Conservation (phyloP, 1,140 invertebrate genomes). For the Stegodyphus mimosarum region DNA sequence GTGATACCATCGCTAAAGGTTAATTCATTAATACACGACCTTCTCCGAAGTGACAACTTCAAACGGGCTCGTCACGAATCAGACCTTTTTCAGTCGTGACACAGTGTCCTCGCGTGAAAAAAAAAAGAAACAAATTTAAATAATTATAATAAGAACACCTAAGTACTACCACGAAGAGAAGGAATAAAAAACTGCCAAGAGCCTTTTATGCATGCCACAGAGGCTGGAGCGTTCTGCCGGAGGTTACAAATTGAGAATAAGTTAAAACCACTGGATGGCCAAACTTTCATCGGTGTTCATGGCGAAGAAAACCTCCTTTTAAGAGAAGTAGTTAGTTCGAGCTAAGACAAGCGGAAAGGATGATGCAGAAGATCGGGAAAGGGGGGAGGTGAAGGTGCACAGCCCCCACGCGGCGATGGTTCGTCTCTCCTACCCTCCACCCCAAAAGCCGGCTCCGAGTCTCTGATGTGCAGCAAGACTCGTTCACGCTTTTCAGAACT, state of each 20-base stretch:
- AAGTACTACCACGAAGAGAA: neutral
- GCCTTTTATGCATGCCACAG: neutral
- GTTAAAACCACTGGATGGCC: neutral
- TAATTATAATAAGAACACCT: neutral
- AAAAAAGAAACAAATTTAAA: neutral
- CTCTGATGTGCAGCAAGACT: slow-evolving; percentile 55
- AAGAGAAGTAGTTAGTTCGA: slow-evolving; percentile 57
- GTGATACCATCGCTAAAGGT: neutral
- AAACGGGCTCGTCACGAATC: neutral
- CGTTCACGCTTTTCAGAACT: slow-evolving; percentile 59
- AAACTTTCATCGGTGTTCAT: neutral
- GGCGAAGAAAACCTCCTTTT: slow-evolving; percentile 31
- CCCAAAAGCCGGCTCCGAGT: neutral
- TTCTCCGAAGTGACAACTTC: neutral
- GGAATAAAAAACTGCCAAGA: neutral
- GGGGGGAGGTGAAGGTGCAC: neutral
- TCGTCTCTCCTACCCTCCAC: neutral
- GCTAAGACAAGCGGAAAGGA: slow-evolving; percentile 60
- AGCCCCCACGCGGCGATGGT: neutral
- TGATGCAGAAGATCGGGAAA: slow-evolving; percentile 55
- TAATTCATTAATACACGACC: neutral
- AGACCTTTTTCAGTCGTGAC: neutral
- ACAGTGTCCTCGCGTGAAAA: neutral
- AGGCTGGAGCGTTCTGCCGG: neutral
- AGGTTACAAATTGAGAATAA: neutral